Conservation (phyloP, 2,888 invertebrate genomes). For the Eubasilissa splendida region DNA sequence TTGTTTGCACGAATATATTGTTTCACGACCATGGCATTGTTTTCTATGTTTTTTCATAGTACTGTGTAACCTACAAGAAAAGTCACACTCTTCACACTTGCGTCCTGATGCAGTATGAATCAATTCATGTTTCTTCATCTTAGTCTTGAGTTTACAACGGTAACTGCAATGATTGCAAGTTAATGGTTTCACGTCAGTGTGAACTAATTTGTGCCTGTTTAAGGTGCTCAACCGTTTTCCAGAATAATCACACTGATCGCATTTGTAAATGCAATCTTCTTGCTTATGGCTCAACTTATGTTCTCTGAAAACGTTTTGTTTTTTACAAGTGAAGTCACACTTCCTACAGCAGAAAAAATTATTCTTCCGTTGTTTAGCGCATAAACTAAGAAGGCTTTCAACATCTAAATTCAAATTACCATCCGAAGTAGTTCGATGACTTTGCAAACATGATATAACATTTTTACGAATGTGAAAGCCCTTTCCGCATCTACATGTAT, state of each 20-base stretch:
- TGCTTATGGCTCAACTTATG: conserved; percentile 32
- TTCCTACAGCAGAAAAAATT: conserved; percentile 6
- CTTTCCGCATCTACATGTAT: conserved; percentile 42
- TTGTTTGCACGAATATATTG: conserved; percentile 30
- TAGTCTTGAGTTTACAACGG: conserved; percentile 37
- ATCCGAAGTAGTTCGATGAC: conserved; percentile 15
- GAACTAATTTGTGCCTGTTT: conserved; percentile 45
- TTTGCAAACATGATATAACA: conserved; percentile 40
- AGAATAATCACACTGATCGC: conserved; percentile 45
- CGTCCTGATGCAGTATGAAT: conserved; percentile 7
- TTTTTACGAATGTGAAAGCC: conserved; percentile 28
- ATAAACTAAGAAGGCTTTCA: conserved; percentile 30
- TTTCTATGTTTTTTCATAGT: conserved; percentile 37
- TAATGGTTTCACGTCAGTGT: conserved; percentile 39
- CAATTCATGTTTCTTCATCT: conserved; percentile 38
- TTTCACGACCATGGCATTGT: conserved; percentile 16
- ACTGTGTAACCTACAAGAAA: conserved; percentile 26
- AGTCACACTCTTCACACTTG: conserved; percentile 37
- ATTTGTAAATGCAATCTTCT: conserved; percentile 22
- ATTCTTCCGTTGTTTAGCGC: neutral
- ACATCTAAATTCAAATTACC: conserved; percentile 33
- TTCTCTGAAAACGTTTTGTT: neutral
- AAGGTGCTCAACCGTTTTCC: conserved; percentile 33
- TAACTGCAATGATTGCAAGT: conserved; percentile 38
- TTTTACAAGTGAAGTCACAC: conserved; percentile 37